Base-by-base conservation (phyloP, 2,888 invertebrate species). In the Mimachlamys varia region DNA sequence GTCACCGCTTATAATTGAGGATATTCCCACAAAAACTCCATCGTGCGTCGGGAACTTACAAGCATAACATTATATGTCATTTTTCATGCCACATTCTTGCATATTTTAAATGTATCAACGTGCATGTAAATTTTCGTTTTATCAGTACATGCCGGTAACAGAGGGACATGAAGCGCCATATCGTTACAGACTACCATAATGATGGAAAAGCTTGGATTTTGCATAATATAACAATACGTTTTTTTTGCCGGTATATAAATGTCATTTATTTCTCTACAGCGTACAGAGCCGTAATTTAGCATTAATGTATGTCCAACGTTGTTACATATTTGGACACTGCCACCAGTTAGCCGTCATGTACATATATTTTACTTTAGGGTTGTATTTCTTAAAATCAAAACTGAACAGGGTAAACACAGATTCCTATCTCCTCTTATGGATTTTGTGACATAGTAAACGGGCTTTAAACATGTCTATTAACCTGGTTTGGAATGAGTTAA, bases 81-180 rank as follows among this genome's bases (percentile, higher is more conserved):
- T 76, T 76, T 76, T 76, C 76, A 76, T 76, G 76, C 76, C 27
- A 76, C 76, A 76, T 76, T 76, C 76, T 76, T 76, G 76, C 76
- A 76, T 76, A 76, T 76, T 33, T 76, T 76, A 76, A 76, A 76
- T 27, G 33, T 27, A 76, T 27, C 76, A 76, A 33, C 76, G 27
- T 76, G 76, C 76, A 76, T 76, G 76, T 33, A 76, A 27, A 76
- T 76, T n/a, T 76, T 76, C 76, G 27, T 27, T 76, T 76, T 76
- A 76, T 76, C 76, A 22, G 76, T 76, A 76, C 76, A 76, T 33
- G 76, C 33, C 27, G 76, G 76, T 76, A 27, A 76, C 76, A 33
- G 33, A 10, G 76, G 33, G 33, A 27, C 22, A 76, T 76, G 27
- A 33, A 76, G 27, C 76, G 33, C 12, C 76, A 33, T 76, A 76